Base-by-base conservation (phyloP, 2,888 invertebrate species). In the Julus scanicus region DNA sequence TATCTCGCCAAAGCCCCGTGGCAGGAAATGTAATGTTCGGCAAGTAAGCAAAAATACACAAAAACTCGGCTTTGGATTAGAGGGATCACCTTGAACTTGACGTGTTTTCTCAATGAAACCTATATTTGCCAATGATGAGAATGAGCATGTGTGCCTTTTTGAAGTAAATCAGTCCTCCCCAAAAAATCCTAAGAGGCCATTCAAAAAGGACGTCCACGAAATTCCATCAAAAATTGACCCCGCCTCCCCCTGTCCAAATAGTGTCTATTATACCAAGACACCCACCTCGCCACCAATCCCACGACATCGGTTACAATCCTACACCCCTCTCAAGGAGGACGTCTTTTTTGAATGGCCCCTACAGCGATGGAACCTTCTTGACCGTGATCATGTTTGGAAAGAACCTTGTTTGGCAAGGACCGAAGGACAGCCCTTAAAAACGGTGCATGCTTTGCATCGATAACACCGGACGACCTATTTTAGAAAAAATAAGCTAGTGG, bases 381-480 rank as follows among this genome's bases (percentile, higher is more conserved):
- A 63, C 63, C 63, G 6, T 63, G 63, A 63, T 63, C 63, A n/a
- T 63, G 63, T 63, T 63, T 63, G 63, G 20, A n/a, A 63, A 44
- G 44, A 63, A 63, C 20, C 63, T 20, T 8, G 63, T 63, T 63
- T 63, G 20, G n/a, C 63, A 63, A n/a, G 20, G 8, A 8, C n/a
- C 63, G 44, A 63, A 63, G 63, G 63, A 63, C 63, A 63, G 0
- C 20, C n/a, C 63, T 15, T 13, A 8, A 63, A 63, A 63, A 63
- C n/a, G 63, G 63, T n/a, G 63, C 63, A 63, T 63, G 63, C 63
- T 20, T 63, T 63, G 63, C 63, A 63, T 63, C 20, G 20, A 63
- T 20, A 63, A 63, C 49, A 57, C 20, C n/a, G 4, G n/a, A 20
- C n/a, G 8, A 20, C 6, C 44, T 44, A 44, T 44, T 44, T 20